These are phyloP conservation scores for Atta cephalotes DNA, from an alignment of 1,140 invertebrate genomes.

Conservation along the genomic window DNA sequence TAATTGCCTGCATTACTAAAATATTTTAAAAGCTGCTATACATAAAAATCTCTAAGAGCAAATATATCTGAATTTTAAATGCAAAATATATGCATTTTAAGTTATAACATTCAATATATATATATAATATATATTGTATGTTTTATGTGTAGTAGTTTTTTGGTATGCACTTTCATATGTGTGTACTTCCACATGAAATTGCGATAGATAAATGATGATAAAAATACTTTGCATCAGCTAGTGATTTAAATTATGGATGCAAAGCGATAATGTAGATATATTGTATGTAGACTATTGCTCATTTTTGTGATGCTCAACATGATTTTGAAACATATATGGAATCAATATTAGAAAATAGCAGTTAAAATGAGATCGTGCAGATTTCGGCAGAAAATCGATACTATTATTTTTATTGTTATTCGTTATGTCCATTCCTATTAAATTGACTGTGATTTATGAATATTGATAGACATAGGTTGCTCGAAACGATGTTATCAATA, in stretches of 20 bases:
- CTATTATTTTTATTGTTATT: conserved; percentile 66
- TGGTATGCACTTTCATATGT: background rate
- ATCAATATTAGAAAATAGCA: conserved; percentile 40
- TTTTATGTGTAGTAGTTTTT: background rate
- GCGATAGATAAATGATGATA: background rate
- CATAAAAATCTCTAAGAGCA: background rate
- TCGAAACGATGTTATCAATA: conserved; percentile 61
- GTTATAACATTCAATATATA: no score
- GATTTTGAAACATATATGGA: conserved; percentile 16
- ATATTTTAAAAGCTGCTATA: background rate
- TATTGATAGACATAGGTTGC: conserved; percentile 73
- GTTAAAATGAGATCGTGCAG: conserved; percentile 14
- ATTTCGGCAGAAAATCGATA: conserved; percentile 58
- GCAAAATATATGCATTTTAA: background rate
- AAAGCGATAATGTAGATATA: conserved; percentile 12
- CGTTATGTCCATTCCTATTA: conserved; percentile 74
- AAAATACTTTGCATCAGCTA: background rate
- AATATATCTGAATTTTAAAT: background rate
- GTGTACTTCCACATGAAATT: background rate
- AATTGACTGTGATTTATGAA: conserved; percentile 82
- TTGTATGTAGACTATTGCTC: background rate
- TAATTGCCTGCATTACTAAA: background rate
- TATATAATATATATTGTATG: background rate
- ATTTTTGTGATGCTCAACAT: conserved; percentile 46
- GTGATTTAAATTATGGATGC: conserved; percentile 5